Evolutionary conservation across 2,797 vertebrate species (phyloP).

Genomic region (Fistularia commersonii): DNA sequence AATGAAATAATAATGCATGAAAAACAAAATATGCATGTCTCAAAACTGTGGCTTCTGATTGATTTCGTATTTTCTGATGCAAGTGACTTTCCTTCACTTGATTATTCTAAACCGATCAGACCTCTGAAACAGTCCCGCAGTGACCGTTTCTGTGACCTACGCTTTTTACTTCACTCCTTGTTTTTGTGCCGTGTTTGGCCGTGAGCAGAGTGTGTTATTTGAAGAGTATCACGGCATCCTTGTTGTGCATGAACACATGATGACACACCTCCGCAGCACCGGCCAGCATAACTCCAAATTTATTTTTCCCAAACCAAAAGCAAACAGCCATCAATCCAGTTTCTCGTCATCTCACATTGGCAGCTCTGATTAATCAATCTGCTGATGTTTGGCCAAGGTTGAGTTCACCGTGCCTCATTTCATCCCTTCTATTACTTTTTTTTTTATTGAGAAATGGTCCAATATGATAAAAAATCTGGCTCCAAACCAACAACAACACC

Average conservation of each 20-base stretch:
- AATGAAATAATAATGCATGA: no score
- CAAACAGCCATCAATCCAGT: slow-evolving; percentile 57
- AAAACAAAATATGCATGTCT: no score
- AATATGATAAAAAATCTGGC: slow-evolving; percentile 48
- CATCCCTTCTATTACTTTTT: slow-evolving; percentile 8
- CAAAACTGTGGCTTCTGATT: no score
- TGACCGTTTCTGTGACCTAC: slow-evolving; percentile 20
- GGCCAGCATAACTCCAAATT: slow-evolving; percentile 7
- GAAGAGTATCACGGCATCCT: slow-evolving; percentile 29
- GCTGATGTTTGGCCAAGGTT: slow-evolving; percentile 4
- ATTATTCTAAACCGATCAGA: slow-evolving; percentile 7
- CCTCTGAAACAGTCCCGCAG: slow-evolving; percentile 36
- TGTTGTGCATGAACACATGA: slow-evolving; percentile 19
- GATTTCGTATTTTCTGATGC: no score
- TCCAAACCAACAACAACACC: slow-evolving; percentile 43
- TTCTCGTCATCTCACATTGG: slow-evolving; percentile 45
- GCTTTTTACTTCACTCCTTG: slow-evolving; percentile 34
- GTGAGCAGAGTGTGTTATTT: slow-evolving; percentile 38
- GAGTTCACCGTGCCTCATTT: slow-evolving; percentile 14
- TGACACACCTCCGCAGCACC: slow-evolving; percentile 24
- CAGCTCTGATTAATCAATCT: slow-evolving; percentile 27
- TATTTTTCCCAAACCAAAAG: slow-evolving; percentile 56
- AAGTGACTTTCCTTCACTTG: no score
- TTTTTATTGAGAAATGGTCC: slow-evolving; percentile 14
- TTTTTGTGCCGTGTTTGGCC: slow-evolving; percentile 4